phyloP scores from a whole-genome alignment of 2,113 vertebrate species.

The Prionailurus bengalensis region DNA sequence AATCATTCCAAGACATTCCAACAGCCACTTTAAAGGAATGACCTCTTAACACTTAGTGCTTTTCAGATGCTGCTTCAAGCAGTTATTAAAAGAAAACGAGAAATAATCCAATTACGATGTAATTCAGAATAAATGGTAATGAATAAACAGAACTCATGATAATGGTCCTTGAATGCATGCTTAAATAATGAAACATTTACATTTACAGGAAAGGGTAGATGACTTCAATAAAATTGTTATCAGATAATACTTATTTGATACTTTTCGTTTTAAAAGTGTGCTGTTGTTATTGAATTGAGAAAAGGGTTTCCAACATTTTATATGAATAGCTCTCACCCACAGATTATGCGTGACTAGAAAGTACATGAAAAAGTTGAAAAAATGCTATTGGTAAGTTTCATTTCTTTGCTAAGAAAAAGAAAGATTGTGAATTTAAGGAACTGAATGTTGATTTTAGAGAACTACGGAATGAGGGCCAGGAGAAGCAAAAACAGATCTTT shows the following conservation, averaged over 20 bases:
- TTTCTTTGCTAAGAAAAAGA: slow-evolving; percentile 56
- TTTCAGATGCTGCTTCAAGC: neutral
- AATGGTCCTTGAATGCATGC: slow-evolving; percentile 35
- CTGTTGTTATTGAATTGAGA: neutral
- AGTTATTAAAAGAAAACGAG: slow-evolving; percentile 48
- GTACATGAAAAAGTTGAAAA: neutral
- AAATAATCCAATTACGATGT: slow-evolving; percentile 28
- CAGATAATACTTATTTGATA: neutral
- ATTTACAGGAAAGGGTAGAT: neutral
- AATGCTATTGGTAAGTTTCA: neutral
- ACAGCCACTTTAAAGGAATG: neutral
- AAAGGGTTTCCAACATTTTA: slow-evolving; percentile 11
- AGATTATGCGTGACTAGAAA: slow-evolving; percentile 12
- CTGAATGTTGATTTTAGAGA: slow-evolving; percentile 54
- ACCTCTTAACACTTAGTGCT: neutral
- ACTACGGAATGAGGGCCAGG: neutral
- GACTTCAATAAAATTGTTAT: slow-evolving; percentile 39
- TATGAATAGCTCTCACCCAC: slow-evolving; percentile 27
- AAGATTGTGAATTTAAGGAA: slow-evolving; percentile 50
- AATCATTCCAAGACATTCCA: slow-evolving; percentile 20
- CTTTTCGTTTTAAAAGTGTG: slow-evolving; percentile 40
- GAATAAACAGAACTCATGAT: slow-evolving; percentile 10
- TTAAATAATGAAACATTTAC: slow-evolving; percentile 51
- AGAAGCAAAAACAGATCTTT: slow-evolving; percentile 68
- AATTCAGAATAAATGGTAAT: slow-evolving; percentile 39